Base-by-base conservation (phyloP, 1,140 invertebrate genomes). In the Heliconius hewitsoni region DNA sequence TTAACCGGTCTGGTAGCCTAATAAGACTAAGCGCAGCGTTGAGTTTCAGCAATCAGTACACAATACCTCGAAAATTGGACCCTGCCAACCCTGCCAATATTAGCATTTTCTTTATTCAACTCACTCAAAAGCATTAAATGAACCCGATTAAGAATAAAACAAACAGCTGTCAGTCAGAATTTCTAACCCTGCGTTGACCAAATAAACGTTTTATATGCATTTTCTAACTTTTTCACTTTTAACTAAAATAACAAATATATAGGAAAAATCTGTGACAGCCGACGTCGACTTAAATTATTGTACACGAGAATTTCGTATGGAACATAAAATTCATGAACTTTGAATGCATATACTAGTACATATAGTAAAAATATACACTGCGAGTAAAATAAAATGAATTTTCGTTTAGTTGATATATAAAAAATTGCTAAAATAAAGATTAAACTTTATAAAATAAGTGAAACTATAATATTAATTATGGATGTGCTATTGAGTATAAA, bases 181-280 rank as follows among this genome's bases (percentile, higher is more conserved):
- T 23, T 23, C 55, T 60, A 60, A 60, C 55, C 8, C 55, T 23
- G 55, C n/a, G 27, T 27, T 23, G n/a, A n/a, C 55, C 55, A 60
- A 60, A 60, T 60, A 27, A 19, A 52, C 50, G 16, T 52, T 52
- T 52, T 52, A 19, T 52, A 52, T 19, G 50, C 50, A 52, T 52
- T 52, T 52, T 52, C 6, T 5, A 52, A 52, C 9, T 30, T 30
- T 66, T 30, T 27, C 23, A 27, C 11, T 66, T 27, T 30, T 66
- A 9, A 66, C 60, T 19, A 57, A 76, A 75, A 79, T 73, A 82
- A 81, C 78, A 74, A 76, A 81, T 83, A 71, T 78, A 75, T 30
- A 13, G 71, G 74, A 81, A 66, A 66, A 66, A 66, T 74, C 55
- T 71, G 46, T 75, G 50, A 75, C 73, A 75, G 42, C 74, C 52